phyloP scores from a whole-genome alignment of 1,140 invertebrate species.

The Drosophila fuyamai region DNA sequence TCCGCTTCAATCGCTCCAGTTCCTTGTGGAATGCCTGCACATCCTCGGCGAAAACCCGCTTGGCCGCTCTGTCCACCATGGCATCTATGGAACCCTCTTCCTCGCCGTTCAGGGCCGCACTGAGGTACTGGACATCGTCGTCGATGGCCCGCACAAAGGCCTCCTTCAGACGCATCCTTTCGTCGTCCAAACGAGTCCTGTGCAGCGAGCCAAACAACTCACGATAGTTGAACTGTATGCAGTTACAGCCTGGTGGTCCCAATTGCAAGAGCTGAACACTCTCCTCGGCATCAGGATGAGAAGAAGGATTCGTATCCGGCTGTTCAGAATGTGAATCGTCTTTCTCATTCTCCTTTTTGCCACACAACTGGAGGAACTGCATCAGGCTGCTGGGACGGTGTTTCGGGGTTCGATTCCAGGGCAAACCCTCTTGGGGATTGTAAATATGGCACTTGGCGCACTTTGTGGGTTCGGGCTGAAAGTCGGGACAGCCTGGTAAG shows the following conservation, averaged over 20 bases:
- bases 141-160: slow-evolving; percentile 53
- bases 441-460: slow-evolving; percentile 17
- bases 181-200: slow-evolving; percentile 3
- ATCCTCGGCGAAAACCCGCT: slow-evolving; percentile 21
- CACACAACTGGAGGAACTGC: slow-evolving; percentile 24
- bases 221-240: slow-evolving; percentile 50
- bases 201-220: slow-evolving; percentile 27
- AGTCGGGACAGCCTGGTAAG: slow-evolving; percentile 17
- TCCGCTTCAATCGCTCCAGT: slow-evolving; percentile 1
- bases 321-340: neutral
- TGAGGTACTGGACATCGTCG: slow-evolving; percentile 45
- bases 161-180: slow-evolving; percentile 36
- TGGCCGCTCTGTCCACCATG: slow-evolving; percentile 34
- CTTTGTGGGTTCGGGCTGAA: neutral
- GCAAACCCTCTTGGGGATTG: slow-evolving; percentile 9
- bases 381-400: slow-evolving; percentile 42
- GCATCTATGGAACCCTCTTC: slow-evolving; percentile 2
- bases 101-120: slow-evolving; percentile 15
- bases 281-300: slow-evolving; percentile 1
- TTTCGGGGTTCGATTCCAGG: neutral
- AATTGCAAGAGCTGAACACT: slow-evolving; percentile 23
- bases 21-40: slow-evolving; percentile 28
- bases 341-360: slow-evolving; percentile 1
- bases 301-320: slow-evolving; percentile 1
- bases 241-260: neutral